Percentiles rank a stretch among this genome's conserved stretches.
These are phyloP conservation scores for Sycophila texana DNA, from an alignment of 2,888 invertebrate species.

Conservation along the genomic window DNA sequence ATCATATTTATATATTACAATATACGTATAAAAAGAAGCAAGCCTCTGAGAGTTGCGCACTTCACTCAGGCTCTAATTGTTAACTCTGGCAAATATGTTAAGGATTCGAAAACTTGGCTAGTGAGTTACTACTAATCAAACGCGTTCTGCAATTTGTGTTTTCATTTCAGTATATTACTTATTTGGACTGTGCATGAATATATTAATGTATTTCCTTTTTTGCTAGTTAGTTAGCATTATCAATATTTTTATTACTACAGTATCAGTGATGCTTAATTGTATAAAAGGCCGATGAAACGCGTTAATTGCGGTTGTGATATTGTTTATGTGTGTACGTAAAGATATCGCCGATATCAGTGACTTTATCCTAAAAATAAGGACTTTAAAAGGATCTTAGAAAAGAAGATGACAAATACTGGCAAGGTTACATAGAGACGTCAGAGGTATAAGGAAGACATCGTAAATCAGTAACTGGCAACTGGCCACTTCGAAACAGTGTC, in stretches of 20 bases:
- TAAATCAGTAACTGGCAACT: constrained; percentile 25
- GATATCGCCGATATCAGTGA: constrained; percentile 44
- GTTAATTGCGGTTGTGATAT: constrained; percentile 24
- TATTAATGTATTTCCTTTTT: constrained; percentile 8
- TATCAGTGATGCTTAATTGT: constrained; percentile 33
- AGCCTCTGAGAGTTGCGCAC: constrained; percentile 50
- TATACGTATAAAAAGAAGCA: constrained; percentile 22
- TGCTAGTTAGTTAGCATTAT: neutral
- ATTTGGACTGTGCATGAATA: constrained; percentile 43
- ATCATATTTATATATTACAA: constrained; percentile 6
- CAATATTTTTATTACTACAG: neutral
- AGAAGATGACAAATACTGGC: constrained; percentile 41
- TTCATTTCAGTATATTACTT: constrained; percentile 25
- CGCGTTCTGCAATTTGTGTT: constrained; percentile 25
- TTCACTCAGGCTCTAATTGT: constrained; percentile 54
- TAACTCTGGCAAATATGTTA: constrained; percentile 74
- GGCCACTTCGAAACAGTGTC: constrained; percentile 27
- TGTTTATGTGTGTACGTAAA: constrained; percentile 28
- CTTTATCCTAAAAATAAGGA: constrained; percentile 36
- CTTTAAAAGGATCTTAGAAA: constrained; percentile 31
- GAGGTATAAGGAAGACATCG: constrained; percentile 42
- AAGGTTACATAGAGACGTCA: constrained; percentile 31
- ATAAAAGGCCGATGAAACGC: constrained; percentile 26
- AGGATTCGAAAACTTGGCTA: constrained; percentile 73
- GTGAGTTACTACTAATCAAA: constrained; percentile 64